These are phyloP conservation scores for Sturnus vulgaris DNA, from an alignment of 2,113 vertebrate genomes.

Conservation along the genomic window DNA sequence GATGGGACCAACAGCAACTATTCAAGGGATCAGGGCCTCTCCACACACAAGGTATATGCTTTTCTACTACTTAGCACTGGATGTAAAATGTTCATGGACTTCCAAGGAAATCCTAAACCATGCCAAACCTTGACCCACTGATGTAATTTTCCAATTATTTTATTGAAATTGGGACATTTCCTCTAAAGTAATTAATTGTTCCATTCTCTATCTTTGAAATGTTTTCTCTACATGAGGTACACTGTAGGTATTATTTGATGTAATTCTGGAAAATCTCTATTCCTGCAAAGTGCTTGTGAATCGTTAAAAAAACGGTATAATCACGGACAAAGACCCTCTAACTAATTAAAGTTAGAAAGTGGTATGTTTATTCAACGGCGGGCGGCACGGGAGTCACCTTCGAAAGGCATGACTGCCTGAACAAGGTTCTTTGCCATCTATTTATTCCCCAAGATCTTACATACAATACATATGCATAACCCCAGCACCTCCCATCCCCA, in stretches of 20 bases:
- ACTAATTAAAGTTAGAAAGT: too few species aligned
- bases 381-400: too few species aligned
- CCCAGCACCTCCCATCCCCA: too few species aligned
- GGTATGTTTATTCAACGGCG: too few species aligned
- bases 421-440: too few species aligned
- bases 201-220: not conserved
- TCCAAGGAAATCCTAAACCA: not conserved
- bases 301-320: too few species aligned
- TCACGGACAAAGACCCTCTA: too few species aligned
- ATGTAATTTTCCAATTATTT: not conserved
- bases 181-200: not conserved
- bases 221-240: not conserved
- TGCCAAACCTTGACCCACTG: not conserved
- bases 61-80: not conserved
- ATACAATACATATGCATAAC: too few species aligned
- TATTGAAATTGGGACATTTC: not conserved
- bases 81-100: not conserved
- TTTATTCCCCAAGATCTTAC: too few species aligned
- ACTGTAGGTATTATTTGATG: not conserved
- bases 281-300: not conserved
- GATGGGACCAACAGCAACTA: not conserved
- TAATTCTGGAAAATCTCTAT: not conserved
- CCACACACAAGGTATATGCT: rapidly evolving
- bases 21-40: not conserved
- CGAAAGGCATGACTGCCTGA: too few species aligned